Conservation (phyloP, 2,113 vertebrate species). For the Poecile atricapillus region DNA sequence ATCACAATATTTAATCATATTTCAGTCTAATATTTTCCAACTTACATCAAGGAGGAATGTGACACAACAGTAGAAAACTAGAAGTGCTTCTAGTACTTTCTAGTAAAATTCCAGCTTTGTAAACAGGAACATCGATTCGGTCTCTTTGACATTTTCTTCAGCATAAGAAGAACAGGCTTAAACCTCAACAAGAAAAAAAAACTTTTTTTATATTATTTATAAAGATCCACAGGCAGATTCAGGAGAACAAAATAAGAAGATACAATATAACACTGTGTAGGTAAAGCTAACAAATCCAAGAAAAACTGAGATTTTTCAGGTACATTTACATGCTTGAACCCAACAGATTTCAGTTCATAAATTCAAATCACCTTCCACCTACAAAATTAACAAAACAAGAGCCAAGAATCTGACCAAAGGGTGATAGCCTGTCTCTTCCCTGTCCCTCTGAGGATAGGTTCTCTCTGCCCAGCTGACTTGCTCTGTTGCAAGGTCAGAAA, state of each 20-base stretch:
- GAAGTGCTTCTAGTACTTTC: background rate
- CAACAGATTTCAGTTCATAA: background rate
- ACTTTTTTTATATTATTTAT: background rate
- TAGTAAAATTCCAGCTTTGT: background rate
- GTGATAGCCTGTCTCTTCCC: background rate
- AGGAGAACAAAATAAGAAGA: background rate
- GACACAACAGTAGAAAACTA: background rate
- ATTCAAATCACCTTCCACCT: background rate
- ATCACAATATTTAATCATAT: background rate
- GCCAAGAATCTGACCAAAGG: background rate
- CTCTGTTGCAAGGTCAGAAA: background rate
- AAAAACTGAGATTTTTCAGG: background rate
- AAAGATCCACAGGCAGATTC: background rate
- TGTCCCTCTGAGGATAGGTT: background rate
- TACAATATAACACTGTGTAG: background rate
- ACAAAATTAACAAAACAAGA: background rate
- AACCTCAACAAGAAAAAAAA: background rate
- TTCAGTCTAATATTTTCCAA: background rate
- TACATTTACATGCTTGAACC: background rate
- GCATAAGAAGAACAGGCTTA: background rate
- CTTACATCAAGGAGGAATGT: background rate
- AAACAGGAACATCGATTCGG: background rate
- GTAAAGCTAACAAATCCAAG: background rate
- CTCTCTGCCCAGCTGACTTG: background rate
- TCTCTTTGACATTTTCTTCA: background rate